Conservation (phyloP, 2,113 vertebrate genomes). For the Nannobrachium achirus region DNA sequence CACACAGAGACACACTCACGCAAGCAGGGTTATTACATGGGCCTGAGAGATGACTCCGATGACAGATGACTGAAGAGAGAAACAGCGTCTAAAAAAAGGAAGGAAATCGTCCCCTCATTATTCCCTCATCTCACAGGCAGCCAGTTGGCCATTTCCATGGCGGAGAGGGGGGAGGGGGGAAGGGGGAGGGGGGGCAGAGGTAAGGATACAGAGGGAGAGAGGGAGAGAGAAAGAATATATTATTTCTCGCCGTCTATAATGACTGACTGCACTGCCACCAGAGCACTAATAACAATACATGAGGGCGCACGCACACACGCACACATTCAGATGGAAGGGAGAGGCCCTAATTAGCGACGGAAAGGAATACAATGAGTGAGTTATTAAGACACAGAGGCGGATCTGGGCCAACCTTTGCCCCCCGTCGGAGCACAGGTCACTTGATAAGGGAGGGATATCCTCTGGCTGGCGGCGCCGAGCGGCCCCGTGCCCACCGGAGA, state of each 20-base stretch:
- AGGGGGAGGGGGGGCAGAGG: slow-evolving; percentile 8
- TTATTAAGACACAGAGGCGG: slow-evolving; percentile 88
- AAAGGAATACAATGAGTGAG: slow-evolving; percentile 87
- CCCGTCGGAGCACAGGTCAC: slow-evolving; percentile 76
- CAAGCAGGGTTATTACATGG: slow-evolving; percentile 51
- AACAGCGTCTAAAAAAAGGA: slow-evolving; percentile 71
- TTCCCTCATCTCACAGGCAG: slow-evolving; percentile 69
- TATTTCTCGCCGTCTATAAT: slow-evolving; percentile 70
- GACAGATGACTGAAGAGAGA: slow-evolving; percentile 69
- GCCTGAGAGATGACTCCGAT: slow-evolving; percentile 69
- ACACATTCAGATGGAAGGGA: slow-evolving; percentile 48
- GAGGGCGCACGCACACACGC: slow-evolving; percentile 55
- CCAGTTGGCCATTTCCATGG: slow-evolving; percentile 69
- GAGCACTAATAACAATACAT: slow-evolving; percentile 80
- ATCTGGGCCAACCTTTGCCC: slow-evolving; percentile 82
- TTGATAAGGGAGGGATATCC: slow-evolving; percentile 78
- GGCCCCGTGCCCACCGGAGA: slow-evolving; percentile 78
- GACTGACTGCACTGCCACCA: slow-evolving; percentile 74
- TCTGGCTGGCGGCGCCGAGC: slow-evolving; percentile 79
- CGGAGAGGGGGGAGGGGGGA: slow-evolving; percentile 23
- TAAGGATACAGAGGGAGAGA: slow-evolving; percentile 9
- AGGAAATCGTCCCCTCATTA: slow-evolving; percentile 76
- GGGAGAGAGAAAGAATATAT: slow-evolving; percentile 55
- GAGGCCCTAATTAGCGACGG: slow-evolving; percentile 87
- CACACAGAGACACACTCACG: slow-evolving; percentile 11